Percentiles rank a stretch among this genome's conserved stretches.
Conservation (phyloP, 2,888 invertebrate species). For the Malthinus flaveolus region DNA sequence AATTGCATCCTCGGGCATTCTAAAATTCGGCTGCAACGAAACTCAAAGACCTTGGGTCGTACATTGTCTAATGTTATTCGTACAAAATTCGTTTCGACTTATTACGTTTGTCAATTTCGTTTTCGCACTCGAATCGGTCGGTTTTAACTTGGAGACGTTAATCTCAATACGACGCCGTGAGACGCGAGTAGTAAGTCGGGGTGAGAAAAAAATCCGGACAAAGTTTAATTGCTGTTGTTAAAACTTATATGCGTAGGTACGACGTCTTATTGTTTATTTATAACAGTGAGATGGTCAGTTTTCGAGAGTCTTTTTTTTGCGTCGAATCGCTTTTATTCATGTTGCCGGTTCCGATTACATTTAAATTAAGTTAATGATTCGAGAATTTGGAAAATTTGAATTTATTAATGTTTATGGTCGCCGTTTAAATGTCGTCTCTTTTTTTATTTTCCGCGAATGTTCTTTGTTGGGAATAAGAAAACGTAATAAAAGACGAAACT, state of each 20-base stretch:
- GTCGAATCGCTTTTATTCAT: neutral
- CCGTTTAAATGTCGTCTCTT: neutral
- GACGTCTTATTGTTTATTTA: neutral
- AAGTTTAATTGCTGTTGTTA: too few relatives aligned
- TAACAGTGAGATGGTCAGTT: constrained; percentile 23
- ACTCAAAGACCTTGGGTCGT: constrained; percentile 21
- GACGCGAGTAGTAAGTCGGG: neutral
- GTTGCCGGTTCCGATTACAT: constrained; percentile 10
- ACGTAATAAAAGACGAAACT: neutral
- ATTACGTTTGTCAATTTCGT: neutral
- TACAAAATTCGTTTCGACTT: constrained; percentile 22
- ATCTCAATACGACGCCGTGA: too few relatives aligned
- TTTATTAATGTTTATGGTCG: constrained; percentile 8
- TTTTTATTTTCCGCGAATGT: neutral
- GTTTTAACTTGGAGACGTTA: neutral
- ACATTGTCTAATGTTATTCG: constrained; percentile 20
- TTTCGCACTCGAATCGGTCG: neutral
- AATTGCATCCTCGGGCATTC: constrained; percentile 53
- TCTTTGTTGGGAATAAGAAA: constrained; percentile 4
- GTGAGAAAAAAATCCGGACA: neutral
- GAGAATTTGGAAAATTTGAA: constrained; percentile 11
- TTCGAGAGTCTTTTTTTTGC: constrained; percentile 8
- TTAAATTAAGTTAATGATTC: constrained; percentile 7
- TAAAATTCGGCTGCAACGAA: constrained; percentile 38
- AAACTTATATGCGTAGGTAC: neutral